phyloP scores from a whole-genome alignment of 2,797 vertebrate genomes.

The Xiphophorus birchmanni region DNA sequence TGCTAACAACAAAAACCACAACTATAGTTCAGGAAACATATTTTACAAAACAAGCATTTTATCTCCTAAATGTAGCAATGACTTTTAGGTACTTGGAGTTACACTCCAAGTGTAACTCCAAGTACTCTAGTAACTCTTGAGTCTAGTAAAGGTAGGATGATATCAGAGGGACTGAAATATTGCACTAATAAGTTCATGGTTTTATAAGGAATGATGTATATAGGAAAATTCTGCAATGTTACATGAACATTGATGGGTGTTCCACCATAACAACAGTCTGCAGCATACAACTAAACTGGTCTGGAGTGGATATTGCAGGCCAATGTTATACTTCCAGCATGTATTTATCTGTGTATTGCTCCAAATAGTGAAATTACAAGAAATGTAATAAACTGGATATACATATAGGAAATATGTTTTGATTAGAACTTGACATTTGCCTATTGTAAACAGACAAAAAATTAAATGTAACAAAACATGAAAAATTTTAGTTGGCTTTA shows the following conservation, averaged over 20 bases:
- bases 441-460: background rate
- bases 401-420: background rate
- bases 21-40: background rate
- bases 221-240: background rate
- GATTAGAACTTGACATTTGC: background rate
- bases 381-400: background rate
- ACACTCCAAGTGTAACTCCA: too few species aligned
- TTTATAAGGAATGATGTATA: background rate
- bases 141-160: background rate
- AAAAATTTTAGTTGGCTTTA: background rate
- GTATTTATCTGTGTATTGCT: background rate
- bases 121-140: background rate
- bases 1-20: background rate
- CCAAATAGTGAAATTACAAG: background rate
- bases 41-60: background rate
- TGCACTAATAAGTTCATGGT: background rate
- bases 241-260: background rate
- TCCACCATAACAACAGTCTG: background rate
- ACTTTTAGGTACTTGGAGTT: too few species aligned
- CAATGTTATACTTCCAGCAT: background rate
- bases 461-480: background rate
- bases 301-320: background rate
- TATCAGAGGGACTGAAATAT: background rate
- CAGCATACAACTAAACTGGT: background rate
- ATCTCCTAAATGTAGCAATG: background rate